Evolutionary conservation across 2,888 invertebrate species (phyloP), one percentile per base, ranked within the genome.

Genomic region (Athetis lepigone): DNA sequence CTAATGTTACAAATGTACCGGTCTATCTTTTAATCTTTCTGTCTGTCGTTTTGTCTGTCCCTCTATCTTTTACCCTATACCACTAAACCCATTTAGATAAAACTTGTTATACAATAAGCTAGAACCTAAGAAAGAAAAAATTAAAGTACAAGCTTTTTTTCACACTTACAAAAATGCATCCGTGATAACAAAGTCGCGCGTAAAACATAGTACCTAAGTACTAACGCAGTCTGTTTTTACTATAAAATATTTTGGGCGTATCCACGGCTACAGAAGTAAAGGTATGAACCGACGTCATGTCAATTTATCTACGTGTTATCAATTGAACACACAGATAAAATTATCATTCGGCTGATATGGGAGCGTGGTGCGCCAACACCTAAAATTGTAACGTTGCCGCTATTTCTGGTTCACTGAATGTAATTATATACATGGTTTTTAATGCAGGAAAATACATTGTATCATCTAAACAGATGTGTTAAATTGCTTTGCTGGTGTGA

Each of bases 271-370:
- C 68, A 73, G 73, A 65, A 73, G 70, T 77, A 58, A 68, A 76
- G 51, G 76, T 70, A 75, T 52, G 62, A 54, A 68, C 70, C 80
- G 73, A 84, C 85, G 82, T 87, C 85, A 86, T 81, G 83, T 81
- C 82, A 82, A 85, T 80, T 87, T 89, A 89, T 90, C 89, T 81
- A 68, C 59, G 73, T 67, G 80, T 89, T 90, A 90, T 90, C 90
- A 86, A 85, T 83, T 84, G 83, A 83, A 83, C 85, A 81, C 73
- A 63, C 69, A 73, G 90, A 90, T 89, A 90, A 88, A 86, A 89
- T 87, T 88, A 89, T 88, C 88, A 85, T 86, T 82, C 82, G 54
- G 72, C 63, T 80, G 90, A 90, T 90, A 90, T 16, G 70, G 78
- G 73, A 70, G 69, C 81, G 80, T 70, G 74, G 64, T 72, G 73